Conservation (phyloP, 2,888 invertebrate species). For the Drosophila tanythrix region DNA sequence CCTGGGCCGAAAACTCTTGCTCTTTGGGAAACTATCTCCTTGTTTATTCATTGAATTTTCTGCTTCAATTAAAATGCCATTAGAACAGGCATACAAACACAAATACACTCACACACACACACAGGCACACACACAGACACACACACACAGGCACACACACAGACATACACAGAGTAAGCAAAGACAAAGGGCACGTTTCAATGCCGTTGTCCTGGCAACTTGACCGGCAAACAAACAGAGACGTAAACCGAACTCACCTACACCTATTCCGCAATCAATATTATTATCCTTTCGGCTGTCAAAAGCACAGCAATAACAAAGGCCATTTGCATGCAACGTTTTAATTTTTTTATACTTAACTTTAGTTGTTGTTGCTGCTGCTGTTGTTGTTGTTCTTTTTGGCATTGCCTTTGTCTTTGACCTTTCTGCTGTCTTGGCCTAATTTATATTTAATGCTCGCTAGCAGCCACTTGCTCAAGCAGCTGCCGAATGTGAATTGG, state of each 20-base stretch:
- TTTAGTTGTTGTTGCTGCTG: conserved; percentile 23
- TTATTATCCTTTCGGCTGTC: conserved; percentile 71
- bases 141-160: not conserved
- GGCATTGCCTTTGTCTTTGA: conserved; percentile 61
- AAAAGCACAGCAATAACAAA: conserved; percentile 60
- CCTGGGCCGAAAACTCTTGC: conserved; percentile 19
- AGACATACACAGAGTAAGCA: conserved; percentile 1
- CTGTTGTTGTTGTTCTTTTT: conserved; percentile 23
- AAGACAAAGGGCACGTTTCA: conserved; percentile 50
- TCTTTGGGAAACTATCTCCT: conserved; percentile 59
- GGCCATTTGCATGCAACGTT: conserved; percentile 69
- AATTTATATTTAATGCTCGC: conserved; percentile 74
- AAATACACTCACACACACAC: conserved; percentile 11
- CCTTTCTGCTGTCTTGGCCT: conserved; percentile 42
- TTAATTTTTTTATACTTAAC: conserved; percentile 39
- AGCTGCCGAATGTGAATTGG: conserved; percentile 28
- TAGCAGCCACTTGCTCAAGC: conserved; percentile 25
- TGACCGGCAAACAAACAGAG: conserved; percentile 53
- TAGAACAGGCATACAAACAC: conserved; percentile 45
- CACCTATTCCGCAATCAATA: conserved; percentile 63
- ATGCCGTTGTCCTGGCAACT: conserved; percentile 71
- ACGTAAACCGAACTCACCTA: conserved; percentile 49
- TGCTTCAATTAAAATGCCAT: conserved; percentile 75
- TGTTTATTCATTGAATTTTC: conserved; percentile 76
- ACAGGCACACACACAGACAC: not conserved